Percentiles rank a stretch among this genome's conserved stretches.
Conservation (phyloP, 2,888 invertebrate genomes). For the Cheilosia pagana region DNA sequence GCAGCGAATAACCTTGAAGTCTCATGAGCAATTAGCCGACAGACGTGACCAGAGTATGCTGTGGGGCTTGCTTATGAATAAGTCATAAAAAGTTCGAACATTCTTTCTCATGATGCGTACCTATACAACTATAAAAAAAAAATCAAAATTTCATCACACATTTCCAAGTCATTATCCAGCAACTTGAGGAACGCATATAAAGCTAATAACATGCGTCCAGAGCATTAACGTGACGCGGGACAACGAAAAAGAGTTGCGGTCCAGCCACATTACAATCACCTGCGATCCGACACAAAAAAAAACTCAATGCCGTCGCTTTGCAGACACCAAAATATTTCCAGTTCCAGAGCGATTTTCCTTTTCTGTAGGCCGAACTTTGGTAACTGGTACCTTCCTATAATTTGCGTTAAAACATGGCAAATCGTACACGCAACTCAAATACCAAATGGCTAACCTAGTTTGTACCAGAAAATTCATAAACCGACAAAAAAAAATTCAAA, state of each 20-base stretch:
- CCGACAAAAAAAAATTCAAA: background rate
- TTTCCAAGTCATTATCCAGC: too few relatives aligned
- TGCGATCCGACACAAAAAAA: conserved; percentile 13
- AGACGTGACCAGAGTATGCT: conserved; percentile 31
- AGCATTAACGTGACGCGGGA: too few relatives aligned
- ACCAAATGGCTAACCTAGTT: conserved; percentile 58
- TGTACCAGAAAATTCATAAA: conserved; percentile 9
- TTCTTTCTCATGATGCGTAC: conserved; percentile 40
- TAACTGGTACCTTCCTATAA: conserved; percentile 21
- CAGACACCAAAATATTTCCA: conserved; percentile 18
- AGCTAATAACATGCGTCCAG: too few relatives aligned
- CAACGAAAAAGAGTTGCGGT: too few relatives aligned
- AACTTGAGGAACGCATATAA: too few relatives aligned
- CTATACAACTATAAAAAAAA: background rate
- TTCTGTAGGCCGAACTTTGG: conserved; percentile 37
- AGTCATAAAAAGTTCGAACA: conserved; percentile 1
- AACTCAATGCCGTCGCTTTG: background rate
- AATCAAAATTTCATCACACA: conserved; percentile 11
- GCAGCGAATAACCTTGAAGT: conserved; percentile 37
- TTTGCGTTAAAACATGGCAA: conserved; percentile 43
- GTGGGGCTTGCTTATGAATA: too few relatives aligned
- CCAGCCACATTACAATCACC: background rate
- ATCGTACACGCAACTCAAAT: conserved; percentile 16
- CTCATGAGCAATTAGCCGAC: conserved; percentile 38
- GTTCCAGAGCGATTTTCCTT: conserved; percentile 8